phyloP scores from a whole-genome alignment of 2,888 invertebrate genomes.

The Drosophila koepferae region DNA sequence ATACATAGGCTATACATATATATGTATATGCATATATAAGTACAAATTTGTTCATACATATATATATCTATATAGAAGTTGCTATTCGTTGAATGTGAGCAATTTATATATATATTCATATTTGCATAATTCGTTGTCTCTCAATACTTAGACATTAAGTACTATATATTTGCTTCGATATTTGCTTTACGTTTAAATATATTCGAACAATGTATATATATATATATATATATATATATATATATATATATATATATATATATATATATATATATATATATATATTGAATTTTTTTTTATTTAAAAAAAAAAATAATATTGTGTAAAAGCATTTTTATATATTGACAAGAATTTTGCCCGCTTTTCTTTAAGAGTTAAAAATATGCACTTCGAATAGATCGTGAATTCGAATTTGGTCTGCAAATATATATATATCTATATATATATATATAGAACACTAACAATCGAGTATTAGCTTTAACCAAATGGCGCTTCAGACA shows the following conservation, averaged over 20 bases:
- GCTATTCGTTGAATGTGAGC: conserved; percentile 33
- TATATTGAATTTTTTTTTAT: background rate
- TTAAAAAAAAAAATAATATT: conserved; percentile 15
- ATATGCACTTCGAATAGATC: conserved; percentile 15
- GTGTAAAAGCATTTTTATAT: conserved; percentile 28
- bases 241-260: conserved; percentile 25
- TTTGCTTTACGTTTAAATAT: conserved; percentile 14
- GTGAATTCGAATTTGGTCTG: conserved; percentile 3
- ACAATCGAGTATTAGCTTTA: conserved; percentile 21
- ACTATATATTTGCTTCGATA: conserved; percentile 28
- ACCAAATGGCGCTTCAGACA: conserved; percentile 27
- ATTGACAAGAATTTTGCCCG: conserved; percentile 39
- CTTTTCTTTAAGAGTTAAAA: conserved; percentile 12
- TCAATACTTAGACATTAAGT: conserved; percentile 40
- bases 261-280: conserved; percentile 20
- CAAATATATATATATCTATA: conserved; percentile 4
- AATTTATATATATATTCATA: background rate
- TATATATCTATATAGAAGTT: conserved; percentile 8
- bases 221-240: conserved; percentile 10
- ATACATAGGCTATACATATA: conserved; percentile 47
- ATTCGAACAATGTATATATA: conserved; percentile 46
- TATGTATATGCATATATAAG: conserved; percentile 19
- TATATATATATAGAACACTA: conserved; percentile 17
- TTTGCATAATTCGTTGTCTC: conserved; percentile 45
- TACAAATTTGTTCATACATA: background rate